Evolutionary conservation across 2,888 invertebrate species (phyloP).

Genomic region (Hymenopus coronatus): DNA sequence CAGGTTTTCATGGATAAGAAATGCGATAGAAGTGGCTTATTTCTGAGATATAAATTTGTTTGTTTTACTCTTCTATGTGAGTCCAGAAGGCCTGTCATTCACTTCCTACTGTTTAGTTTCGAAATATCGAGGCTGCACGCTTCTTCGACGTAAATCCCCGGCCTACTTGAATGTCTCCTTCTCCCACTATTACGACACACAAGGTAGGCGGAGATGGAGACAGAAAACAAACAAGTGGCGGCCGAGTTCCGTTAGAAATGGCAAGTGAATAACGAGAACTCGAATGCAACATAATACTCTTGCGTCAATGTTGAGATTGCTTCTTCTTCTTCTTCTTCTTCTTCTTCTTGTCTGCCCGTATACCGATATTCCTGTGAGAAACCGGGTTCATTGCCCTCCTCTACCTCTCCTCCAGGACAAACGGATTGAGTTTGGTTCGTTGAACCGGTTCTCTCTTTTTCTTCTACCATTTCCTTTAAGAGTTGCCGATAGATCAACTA

Average conservation of each 20-base stretch:
- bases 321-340: not conserved
- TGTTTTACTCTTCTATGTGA: too few relatives aligned
- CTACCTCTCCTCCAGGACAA: not conserved
- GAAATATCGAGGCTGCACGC: too few relatives aligned
- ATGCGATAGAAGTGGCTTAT: too few relatives aligned
- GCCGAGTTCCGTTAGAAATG: not conserved
- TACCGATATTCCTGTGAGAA: not conserved
- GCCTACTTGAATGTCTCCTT: too few relatives aligned
- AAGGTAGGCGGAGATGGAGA: not conserved
- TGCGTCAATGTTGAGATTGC: not conserved
- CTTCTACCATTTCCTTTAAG: not conserved
- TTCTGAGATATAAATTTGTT: too few relatives aligned
- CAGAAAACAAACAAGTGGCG: not conserved
- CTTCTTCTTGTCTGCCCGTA: not conserved
- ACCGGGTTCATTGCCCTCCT: not conserved
- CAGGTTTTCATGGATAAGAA: too few relatives aligned
- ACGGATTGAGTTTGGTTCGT: not conserved
- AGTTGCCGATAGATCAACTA: not conserved
- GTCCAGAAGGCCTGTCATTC: too few relatives aligned
- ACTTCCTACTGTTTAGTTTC: too few relatives aligned
- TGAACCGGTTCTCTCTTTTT: not conserved
- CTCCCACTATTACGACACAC: not conserved
- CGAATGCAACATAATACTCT: not conserved
- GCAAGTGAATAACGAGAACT: not conserved
- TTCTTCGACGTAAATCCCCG: too few relatives aligned